A percentile compares a stretch with the other conserved stretches of the same genome.
These are phyloP conservation scores for Petromus typicus DNA, from an alignment of 2,113 vertebrate species.

Conservation along the genomic window DNA sequence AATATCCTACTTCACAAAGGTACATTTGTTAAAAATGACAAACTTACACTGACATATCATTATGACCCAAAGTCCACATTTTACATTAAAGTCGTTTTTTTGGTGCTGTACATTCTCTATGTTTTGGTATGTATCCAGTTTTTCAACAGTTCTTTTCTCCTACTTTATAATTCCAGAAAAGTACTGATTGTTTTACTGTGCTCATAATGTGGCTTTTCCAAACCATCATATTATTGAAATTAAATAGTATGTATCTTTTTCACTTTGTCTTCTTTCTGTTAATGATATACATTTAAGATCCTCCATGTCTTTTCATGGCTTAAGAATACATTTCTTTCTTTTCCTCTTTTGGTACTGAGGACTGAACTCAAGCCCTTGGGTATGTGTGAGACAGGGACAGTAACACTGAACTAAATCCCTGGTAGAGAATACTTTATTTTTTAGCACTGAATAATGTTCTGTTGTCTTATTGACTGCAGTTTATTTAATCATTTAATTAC, in stretches of 20 bases:
- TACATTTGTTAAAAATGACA: not conserved
- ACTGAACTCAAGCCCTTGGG: no score
- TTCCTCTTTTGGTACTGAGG: no score
- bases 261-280: not conserved
- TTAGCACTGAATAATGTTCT: no score
- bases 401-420: no score
- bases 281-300: not conserved
- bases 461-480: not conserved
- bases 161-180: not conserved
- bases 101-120: not conserved
- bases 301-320: not conserved
- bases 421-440: no score
- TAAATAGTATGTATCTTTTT: not conserved
- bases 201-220: not conserved
- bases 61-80: not conserved
- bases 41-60: not conserved
- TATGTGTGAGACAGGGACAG: no score
- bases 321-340: not conserved
- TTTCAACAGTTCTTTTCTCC: no score
- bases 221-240: not conserved
- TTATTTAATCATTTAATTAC: not conserved
- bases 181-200: not conserved
- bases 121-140: not conserved
- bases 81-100: no score
- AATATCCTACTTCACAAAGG: not conserved